Conservation (phyloP, 1,140 invertebrate species). For the Atta cephalotes region DNA sequence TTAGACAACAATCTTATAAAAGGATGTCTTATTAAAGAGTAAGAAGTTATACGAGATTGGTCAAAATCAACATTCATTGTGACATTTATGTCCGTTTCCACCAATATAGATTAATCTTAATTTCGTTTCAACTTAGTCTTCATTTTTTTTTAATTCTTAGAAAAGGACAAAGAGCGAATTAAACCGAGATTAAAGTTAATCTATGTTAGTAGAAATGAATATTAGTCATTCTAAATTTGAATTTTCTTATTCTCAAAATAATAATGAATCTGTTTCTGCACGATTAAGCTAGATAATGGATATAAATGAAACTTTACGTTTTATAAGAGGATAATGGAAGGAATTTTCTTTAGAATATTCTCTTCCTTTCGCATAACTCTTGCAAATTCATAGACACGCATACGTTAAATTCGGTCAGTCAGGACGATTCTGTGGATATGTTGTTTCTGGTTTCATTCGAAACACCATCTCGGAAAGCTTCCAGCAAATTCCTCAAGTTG, state of each 20-base stretch:
- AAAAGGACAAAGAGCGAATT: no score
- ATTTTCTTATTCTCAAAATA: background rate
- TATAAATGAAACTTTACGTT: background rate
- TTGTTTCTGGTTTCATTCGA: conserved; percentile 41
- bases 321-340: background rate
- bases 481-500: conserved; percentile 59
- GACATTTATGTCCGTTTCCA: background rate
- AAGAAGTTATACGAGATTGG: background rate
- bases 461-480: conserved; percentile 60
- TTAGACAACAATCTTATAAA: background rate
- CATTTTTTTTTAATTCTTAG: no score
- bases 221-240: background rate
- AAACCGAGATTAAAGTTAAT: no score
- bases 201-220: no score
- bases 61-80: background rate
- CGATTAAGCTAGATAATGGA: background rate
- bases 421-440: conserved; percentile 3
- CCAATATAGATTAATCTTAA: no score
- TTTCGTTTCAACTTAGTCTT: no score
- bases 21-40: background rate
- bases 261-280: background rate
- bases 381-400: background rate
- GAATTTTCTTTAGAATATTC: conserved; percentile 1
- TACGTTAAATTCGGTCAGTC: conserved; percentile 30
- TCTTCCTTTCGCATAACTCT: background rate